phyloP scores from a whole-genome alignment of 1,140 invertebrate species.

The Neotoxoptera formosana region DNA sequence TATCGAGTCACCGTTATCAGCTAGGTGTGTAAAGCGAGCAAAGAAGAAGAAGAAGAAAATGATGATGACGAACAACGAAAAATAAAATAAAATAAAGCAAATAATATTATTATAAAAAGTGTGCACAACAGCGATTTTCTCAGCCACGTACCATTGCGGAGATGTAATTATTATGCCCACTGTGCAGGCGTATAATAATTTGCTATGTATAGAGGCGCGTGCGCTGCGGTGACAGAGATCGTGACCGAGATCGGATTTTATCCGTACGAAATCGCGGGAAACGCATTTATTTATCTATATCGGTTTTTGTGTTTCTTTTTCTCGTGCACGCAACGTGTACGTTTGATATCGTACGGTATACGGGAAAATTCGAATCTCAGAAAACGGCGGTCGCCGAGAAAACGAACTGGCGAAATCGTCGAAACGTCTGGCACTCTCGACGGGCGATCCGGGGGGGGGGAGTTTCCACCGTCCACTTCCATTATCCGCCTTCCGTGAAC shows the following conservation, averaged over 20 bases:
- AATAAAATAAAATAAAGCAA: neutral
- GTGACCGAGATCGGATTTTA: neutral
- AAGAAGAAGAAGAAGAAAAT: neutral
- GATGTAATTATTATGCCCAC: neutral
- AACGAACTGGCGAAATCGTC: neutral
- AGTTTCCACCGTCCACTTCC: neutral
- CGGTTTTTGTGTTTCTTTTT: neutral
- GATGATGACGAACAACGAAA: neutral
- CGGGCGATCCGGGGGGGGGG: neutral
- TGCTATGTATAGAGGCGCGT: neutral
- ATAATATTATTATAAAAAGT: neutral
- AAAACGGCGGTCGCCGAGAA: neutral
- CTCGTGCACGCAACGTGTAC: neutral
- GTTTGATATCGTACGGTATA: neutral
- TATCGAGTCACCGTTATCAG: slow-evolving; percentile 18
- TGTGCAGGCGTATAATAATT: neutral
- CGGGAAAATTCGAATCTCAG: neutral
- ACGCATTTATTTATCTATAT: neutral
- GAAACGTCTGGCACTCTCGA: neutral
- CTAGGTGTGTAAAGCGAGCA: neutral
- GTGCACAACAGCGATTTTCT: neutral
- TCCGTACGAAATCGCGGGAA: neutral
- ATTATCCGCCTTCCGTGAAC: neutral
- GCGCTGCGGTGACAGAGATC: neutral
- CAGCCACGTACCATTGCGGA: slow-evolving; percentile 13